Evolutionary conservation across 2,113 vertebrate species (phyloP).

Genomic region (Prochilodus magdalenae): DNA sequence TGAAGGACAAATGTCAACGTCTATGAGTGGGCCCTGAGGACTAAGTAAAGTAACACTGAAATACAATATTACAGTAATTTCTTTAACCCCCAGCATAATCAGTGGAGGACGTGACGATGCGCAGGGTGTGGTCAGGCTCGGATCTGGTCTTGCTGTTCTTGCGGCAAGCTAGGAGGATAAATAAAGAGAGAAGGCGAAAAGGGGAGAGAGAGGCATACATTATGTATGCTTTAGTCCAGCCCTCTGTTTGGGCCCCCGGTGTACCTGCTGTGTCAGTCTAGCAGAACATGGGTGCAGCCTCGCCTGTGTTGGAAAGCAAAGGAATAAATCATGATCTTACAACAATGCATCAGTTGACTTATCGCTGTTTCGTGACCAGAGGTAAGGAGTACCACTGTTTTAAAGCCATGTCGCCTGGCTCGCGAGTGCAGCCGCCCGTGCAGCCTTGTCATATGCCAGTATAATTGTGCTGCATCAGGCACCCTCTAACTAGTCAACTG

Average conservation of each 20-base stretch:
- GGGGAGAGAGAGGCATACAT: conserved; percentile 57
- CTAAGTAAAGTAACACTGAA: not conserved
- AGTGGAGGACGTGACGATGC: conserved; percentile 17
- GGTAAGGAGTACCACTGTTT: conserved; percentile 85
- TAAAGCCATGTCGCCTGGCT: conserved; percentile 82
- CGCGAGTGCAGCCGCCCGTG: conserved; percentile 87
- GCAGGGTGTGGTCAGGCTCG: conserved; percentile 44
- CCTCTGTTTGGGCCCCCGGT: conserved; percentile 75
- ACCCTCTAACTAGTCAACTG: conserved; percentile 93
- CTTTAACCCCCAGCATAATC: not conserved
- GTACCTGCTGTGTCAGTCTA: conserved; percentile 84
- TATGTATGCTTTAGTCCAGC: conserved; percentile 77
- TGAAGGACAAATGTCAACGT: no score
- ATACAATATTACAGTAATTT: not conserved
- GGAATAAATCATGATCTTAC: conserved; percentile 96
- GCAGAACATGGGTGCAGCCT: conserved; percentile 78
- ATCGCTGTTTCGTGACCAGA: conserved; percentile 91
- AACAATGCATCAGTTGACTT: conserved; percentile 91
- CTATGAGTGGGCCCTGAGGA: no score
- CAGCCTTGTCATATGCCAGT: conserved; percentile 93
- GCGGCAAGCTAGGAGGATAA: conserved; percentile 49
- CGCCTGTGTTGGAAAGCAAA: conserved; percentile 86
- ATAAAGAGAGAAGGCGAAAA: conserved; percentile 48
- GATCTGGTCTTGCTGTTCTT: conserved; percentile 30
- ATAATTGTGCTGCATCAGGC: conserved; percentile 89